Conservation (phyloP, 2,113 vertebrate genomes). For the Brachyistius frenatus region DNA sequence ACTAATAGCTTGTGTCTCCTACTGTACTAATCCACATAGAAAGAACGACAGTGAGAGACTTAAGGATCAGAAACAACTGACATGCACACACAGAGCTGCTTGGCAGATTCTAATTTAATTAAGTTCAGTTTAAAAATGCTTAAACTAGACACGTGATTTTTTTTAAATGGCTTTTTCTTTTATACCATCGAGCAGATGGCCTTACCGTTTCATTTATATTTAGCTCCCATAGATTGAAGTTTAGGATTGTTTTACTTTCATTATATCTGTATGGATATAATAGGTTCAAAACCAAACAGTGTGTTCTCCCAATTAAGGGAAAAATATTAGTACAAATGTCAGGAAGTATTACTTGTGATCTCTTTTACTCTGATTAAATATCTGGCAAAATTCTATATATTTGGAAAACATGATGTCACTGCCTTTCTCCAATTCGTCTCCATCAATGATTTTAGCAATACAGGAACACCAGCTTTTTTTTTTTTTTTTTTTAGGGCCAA, state of each 20-base stretch:
- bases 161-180: constrained; percentile 17
- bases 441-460: too few species aligned
- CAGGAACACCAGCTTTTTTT: too few species aligned
- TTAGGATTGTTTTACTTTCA: not conserved
- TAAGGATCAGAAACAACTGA: constrained; percentile 33
- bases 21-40: constrained; percentile 31
- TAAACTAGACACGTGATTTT: constrained; percentile 23
- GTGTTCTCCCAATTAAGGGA: not conserved
- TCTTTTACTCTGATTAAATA: not conserved
- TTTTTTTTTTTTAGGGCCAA: too few species aligned
- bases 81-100: not conserved
- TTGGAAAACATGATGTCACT: too few species aligned
- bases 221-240: not conserved
- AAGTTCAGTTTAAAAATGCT: constrained; percentile 33
- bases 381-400: not conserved
- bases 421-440: too few species aligned
- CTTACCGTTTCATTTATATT: constrained; percentile 15
- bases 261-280: not conserved
- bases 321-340: not conserved
- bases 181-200: constrained; percentile 27
- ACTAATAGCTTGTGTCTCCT: constrained; percentile 17
- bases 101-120: constrained; percentile 45
- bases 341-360: not conserved
- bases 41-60: constrained; percentile 27
- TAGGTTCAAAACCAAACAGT: not conserved